Conservation (phyloP, 2,888 invertebrate genomes). For the Drosophila lacicola region DNA sequence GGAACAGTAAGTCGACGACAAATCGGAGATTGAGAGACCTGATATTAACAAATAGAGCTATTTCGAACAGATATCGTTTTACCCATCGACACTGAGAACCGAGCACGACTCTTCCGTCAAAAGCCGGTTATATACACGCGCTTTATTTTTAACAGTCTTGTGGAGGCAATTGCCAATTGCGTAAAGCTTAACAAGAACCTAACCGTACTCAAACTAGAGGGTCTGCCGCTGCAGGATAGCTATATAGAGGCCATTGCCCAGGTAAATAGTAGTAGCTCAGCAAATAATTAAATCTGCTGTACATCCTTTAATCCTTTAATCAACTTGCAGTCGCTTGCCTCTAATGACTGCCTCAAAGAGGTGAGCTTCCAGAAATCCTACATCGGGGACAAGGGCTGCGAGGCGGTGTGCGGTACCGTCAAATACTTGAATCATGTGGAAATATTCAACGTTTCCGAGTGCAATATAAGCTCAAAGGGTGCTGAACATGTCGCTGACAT, state of each 20-base stretch:
- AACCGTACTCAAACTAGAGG: conserved; percentile 89
- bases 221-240: conserved; percentile 89
- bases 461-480: conserved; percentile 88
- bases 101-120: conserved; percentile 88
- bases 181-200: conserved; percentile 88
- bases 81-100: conserved; percentile 87
- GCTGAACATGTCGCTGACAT: conserved; percentile 89
- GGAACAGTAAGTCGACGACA: conserved; percentile 66
- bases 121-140: conserved; percentile 89
- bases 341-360: conserved; percentile 88
- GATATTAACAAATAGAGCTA: background rate
- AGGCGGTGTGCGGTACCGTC: conserved; percentile 89
- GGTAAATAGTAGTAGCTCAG: conserved; percentile 80
- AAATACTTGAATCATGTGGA: conserved; percentile 89
- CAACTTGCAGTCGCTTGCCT: conserved; percentile 86
- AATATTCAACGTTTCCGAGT: conserved; percentile 89
- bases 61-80: conserved; percentile 62
- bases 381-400: conserved; percentile 90
- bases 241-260: conserved; percentile 88
- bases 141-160: conserved; percentile 88
- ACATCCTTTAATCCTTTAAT: background rate
- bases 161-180: conserved; percentile 88
- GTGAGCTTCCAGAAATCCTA: conserved; percentile 89
- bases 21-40: rapidly evolving
- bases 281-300: background rate